Percentiles rank a stretch among this genome's conserved stretches.
These are phyloP conservation scores for Cryptus viduatorius DNA, from an alignment of 2,888 invertebrate species.

Conservation along the genomic window DNA sequence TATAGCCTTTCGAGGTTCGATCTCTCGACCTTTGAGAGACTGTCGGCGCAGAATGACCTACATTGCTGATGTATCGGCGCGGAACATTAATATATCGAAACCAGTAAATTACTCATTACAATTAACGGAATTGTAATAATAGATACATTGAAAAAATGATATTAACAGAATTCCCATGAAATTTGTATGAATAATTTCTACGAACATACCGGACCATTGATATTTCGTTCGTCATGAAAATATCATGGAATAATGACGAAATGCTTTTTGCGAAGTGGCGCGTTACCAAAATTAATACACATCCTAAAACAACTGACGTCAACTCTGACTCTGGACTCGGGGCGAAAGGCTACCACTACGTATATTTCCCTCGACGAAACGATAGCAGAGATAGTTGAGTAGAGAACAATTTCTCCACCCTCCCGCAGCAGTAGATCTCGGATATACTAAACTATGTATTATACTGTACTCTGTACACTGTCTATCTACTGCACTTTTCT, in stretches of 20 bases:
- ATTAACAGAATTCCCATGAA: too few relatives aligned
- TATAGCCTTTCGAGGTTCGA: conserved; percentile 11
- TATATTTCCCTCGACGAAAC: conserved; percentile 7
- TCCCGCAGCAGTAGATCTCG: conserved; percentile 10
- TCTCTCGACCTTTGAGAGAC: conserved; percentile 18
- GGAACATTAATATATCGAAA: neutral
- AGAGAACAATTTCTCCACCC: neutral
- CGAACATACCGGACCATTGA: too few relatives aligned
- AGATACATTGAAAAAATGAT: neutral
- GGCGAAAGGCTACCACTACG: conserved; percentile 2
- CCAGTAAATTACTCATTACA: too few relatives aligned
- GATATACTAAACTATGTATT: conserved; percentile 41
- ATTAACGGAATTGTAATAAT: neutral
- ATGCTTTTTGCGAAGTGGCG: neutral
- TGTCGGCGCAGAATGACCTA: neutral
- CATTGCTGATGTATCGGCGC: neutral
- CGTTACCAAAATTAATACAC: neutral
- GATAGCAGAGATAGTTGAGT: neutral
- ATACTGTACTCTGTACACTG: conserved; percentile 10
- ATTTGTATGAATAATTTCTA: too few relatives aligned
- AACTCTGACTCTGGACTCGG: neutral
- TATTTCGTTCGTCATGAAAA: neutral
- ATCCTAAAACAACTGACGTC: neutral
- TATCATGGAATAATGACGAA: neutral
- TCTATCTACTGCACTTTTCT: conserved; percentile 30